Base-by-base conservation (phyloP, 2,113 vertebrate genomes). In the Corythoichthys haematopterus region DNA sequence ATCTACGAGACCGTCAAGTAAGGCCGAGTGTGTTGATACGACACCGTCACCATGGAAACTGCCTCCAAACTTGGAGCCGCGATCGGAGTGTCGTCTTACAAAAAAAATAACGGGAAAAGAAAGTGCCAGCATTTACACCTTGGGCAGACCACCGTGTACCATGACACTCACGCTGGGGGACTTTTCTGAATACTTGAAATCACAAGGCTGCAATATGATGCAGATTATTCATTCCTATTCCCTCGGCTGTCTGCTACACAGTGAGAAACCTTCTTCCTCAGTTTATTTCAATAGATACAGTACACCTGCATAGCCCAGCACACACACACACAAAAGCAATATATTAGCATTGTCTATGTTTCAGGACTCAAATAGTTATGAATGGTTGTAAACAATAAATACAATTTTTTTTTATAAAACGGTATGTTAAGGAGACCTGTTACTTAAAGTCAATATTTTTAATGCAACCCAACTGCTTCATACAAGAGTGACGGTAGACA, bases 31-130 rank as follows among this genome's bases (percentile, higher is more conserved):
- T 65, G 77, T 48, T 84, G 77, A 78, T 68, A 70, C 79, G 74
- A 76, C 71, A 81, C 68, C n/a, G 90, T 91, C 87, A 72, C 89
- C 90, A 91, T 91, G 87, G 90, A 84, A 91, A 93, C 91, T 82
- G 77, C 79, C 69, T 87, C 72, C 80, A 89, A 91, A 90, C 85
- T 88, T 87, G 80, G 79, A 87, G 70, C 77, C 80, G 88, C 82
- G 77, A 85, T 85, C 80, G 81, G 71, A 82, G 80, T 71, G 74
- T 86, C 81, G 82, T 82, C 84, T 90, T 85, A 82, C 82, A 76
- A 89, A 88, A 76, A 88, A 3, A 47, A 46, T 33, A 20, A 61
- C 43, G 33, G 5, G 12, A 4, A 12, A 35, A 88, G 77, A 89
- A 90, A 84, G 85, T 88, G 88, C 80, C 85, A 88, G 79, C 76